These are phyloP conservation scores for Thamnophis sirtalis DNA, from an alignment of 2,113 vertebrate species.

Conservation along the genomic window DNA sequence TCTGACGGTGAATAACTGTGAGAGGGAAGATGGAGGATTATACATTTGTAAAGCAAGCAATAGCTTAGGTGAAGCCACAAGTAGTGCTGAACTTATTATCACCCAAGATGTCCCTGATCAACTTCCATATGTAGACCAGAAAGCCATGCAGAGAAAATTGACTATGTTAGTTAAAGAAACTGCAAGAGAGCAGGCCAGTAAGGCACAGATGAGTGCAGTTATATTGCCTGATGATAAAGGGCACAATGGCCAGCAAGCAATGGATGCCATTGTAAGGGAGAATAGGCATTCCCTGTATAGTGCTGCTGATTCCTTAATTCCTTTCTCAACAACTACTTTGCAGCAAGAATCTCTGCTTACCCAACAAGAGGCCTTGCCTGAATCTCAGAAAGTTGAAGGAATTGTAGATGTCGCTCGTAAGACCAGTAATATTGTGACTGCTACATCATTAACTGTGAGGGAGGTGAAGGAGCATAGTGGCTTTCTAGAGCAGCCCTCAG, in stretches of 20 bases:
- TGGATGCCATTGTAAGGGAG: conserved; percentile 68
- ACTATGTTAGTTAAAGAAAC: conserved; percentile 66
- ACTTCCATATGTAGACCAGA: conserved; percentile 48
- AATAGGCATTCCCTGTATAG: conserved; percentile 62
- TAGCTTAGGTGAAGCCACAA: conserved; percentile 69
- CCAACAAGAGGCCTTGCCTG: conserved; percentile 52
- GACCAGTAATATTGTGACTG: conserved; percentile 46
- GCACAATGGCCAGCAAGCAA: conserved; percentile 62
- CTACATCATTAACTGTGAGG: conserved; percentile 54
- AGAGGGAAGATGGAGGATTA: conserved; percentile 71
- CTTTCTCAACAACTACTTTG: conserved; percentile 61
- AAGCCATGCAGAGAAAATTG: conserved; percentile 38
- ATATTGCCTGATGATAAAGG: conserved; percentile 68
- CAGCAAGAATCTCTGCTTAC: conserved; percentile 60
- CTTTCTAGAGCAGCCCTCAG: conserved; percentile 68
- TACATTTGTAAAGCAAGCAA: conserved; percentile 79
- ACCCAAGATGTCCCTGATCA: conserved; percentile 48
- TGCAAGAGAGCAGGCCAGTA: conserved; percentile 67
- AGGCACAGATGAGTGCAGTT: conserved; percentile 74
- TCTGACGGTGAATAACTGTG: conserved; percentile 68
- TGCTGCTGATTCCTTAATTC: conserved; percentile 58
- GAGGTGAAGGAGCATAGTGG: conserved; percentile 67
- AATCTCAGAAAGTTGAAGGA: conserved; percentile 57
- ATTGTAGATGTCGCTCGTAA: conserved; percentile 40
- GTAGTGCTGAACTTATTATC: conserved; percentile 75